Evolutionary conservation across 2,113 vertebrate genomes (phyloP).

Genomic region (Daubentonia madagascariensis): DNA sequence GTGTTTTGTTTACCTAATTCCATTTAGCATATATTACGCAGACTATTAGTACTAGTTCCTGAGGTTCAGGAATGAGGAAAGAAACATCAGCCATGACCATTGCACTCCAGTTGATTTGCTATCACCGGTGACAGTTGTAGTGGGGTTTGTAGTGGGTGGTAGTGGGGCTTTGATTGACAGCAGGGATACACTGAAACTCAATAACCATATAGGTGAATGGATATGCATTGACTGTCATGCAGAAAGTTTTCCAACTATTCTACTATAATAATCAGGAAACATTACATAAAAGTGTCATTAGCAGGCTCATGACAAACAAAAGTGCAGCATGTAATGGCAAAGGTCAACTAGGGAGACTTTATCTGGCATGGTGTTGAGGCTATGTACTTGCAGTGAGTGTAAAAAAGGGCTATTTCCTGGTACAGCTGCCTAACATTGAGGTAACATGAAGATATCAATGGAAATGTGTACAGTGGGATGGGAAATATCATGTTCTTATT

Average conservation of each 20-base stretch:
- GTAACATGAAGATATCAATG: not conserved
- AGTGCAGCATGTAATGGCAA: not conserved
- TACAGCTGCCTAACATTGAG: not conserved
- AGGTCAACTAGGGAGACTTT: not conserved
- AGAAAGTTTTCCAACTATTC: not conserved
- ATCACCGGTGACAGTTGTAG: accelerated
- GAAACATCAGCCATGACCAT: not conserved
- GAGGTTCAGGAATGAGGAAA: not conserved
- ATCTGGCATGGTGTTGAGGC: not conserved
- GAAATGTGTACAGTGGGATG: not conserved
- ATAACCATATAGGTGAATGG: too few species aligned
- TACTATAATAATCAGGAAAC: not conserved
- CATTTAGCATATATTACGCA: not conserved
- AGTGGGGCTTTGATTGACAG: not conserved
- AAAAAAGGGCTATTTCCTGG: not conserved
- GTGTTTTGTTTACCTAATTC: not conserved
- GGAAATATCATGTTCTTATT: not conserved
- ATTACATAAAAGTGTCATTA: not conserved
- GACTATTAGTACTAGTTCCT: not conserved
- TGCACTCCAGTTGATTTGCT: not conserved
- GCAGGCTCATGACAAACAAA: not conserved
- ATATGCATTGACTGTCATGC: not conserved
- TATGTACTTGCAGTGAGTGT: not conserved
- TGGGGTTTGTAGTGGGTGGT: too few species aligned
- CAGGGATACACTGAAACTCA: accelerated